A percentile compares a stretch with the other conserved stretches of the same genome.
phyloP scores from a whole-genome alignment of 1,140 invertebrate genomes.

The Drosophila santomea region DNA sequence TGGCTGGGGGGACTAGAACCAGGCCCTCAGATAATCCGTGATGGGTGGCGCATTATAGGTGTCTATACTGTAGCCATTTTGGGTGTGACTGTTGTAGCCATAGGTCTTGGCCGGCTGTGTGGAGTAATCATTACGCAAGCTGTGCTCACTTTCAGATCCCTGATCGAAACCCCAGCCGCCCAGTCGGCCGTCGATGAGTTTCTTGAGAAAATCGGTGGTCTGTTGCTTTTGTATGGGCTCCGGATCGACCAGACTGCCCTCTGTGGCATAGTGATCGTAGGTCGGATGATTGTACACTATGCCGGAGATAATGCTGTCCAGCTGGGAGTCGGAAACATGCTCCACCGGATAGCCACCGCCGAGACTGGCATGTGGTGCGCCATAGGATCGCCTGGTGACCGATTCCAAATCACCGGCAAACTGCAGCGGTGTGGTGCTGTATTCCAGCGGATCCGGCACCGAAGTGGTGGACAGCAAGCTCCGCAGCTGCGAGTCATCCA shows the following conservation, averaged over 20 bases:
- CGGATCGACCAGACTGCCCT: slow-evolving; percentile 66
- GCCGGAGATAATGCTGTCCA: slow-evolving; percentile 71
- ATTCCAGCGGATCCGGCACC: slow-evolving; percentile 66
- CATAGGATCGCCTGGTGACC: slow-evolving; percentile 10
- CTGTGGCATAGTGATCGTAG: slow-evolving; percentile 40
- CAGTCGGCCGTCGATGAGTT: slow-evolving; percentile 64
- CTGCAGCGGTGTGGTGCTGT: slow-evolving; percentile 57
- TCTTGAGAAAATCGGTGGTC: slow-evolving; percentile 68
- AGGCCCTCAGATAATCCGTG: slow-evolving; percentile 64
- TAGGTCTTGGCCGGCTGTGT: slow-evolving; percentile 56
- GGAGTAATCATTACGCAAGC: slow-evolving; percentile 54
- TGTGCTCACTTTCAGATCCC: slow-evolving; percentile 53
- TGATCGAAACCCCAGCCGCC: slow-evolving; percentile 71
- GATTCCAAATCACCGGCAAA: slow-evolving; percentile 69
- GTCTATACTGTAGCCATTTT: slow-evolving; percentile 67
- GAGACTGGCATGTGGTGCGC: slow-evolving; percentile 12
- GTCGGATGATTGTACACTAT: slow-evolving; percentile 71
- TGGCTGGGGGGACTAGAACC: slow-evolving; percentile 48
- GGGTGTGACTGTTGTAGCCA: slow-evolving; percentile 67
- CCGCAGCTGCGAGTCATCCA: slow-evolving; percentile 59
- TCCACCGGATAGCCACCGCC: slow-evolving; percentile 61
- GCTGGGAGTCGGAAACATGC: slow-evolving; percentile 60
- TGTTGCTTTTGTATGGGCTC: slow-evolving; percentile 65
- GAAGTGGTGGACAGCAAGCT: slow-evolving; percentile 64
- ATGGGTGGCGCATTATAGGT: slow-evolving; percentile 69